Evolutionary conservation across 2,797 vertebrate genomes (phyloP).

Genomic region (Neosilurus mollespiculum): DNA sequence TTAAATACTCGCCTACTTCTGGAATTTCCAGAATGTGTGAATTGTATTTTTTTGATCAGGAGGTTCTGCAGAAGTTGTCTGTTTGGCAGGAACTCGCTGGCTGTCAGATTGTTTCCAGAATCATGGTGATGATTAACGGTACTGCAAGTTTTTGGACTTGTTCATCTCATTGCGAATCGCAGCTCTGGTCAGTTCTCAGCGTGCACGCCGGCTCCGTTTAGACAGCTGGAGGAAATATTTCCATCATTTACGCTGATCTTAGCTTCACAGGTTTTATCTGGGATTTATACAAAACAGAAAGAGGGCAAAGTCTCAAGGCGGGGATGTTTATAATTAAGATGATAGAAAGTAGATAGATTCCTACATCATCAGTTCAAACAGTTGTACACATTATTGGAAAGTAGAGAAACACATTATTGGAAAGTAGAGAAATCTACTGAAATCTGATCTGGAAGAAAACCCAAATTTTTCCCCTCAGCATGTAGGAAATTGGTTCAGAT

Average conservation of each 20-base stretch:
- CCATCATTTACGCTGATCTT: not conserved
- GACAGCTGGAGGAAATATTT: slow-evolving; percentile 16
- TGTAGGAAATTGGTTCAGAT: too few species aligned
- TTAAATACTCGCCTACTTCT: not conserved
- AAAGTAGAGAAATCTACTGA: too few species aligned
- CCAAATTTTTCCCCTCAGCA: too few species aligned
- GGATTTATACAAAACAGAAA: not conserved
- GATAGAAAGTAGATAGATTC: not conserved
- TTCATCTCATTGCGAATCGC: not conserved
- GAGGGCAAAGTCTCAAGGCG: not conserved
- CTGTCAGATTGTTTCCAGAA: slow-evolving; percentile 33
- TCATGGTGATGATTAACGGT: slow-evolving; percentile 22
- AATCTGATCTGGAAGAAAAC: too few species aligned
- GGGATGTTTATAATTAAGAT: not conserved
- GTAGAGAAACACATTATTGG: too few species aligned
- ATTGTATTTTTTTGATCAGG: not conserved
- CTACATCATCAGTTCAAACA: too few species aligned
- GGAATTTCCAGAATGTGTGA: not conserved
- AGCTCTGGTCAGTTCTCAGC: not conserved
- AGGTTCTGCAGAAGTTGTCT: not conserved
- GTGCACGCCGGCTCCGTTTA: not conserved
- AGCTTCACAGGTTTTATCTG: not conserved
- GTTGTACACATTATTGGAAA: too few species aligned
- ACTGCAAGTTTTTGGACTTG: not conserved
- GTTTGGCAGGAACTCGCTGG: slow-evolving; percentile 18